Percentiles rank a stretch among this genome's conserved stretches.
phyloP scores from a whole-genome alignment of 2,113 vertebrate species.

The Climacteris rufus region DNA sequence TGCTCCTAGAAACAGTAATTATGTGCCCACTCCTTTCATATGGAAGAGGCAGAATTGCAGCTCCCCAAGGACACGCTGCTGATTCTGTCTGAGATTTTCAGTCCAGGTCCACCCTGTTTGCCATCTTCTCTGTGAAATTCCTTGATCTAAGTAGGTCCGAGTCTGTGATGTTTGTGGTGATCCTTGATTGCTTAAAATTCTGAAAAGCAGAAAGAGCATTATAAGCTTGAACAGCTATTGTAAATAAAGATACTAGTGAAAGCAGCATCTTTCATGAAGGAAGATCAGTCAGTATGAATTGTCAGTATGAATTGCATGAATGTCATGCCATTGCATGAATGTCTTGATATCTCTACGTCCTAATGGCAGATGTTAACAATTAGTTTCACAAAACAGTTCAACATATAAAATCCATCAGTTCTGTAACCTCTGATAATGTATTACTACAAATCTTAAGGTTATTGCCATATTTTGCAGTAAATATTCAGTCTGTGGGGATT shows the following conservation, averaged over 20 bases:
- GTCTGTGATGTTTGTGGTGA: neutral
- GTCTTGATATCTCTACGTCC: neutral
- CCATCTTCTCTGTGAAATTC: neutral
- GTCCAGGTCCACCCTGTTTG: neutral
- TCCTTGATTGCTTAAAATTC: neutral
- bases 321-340: too few species aligned
- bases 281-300: neutral
- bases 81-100: neutral
- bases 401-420: neutral
- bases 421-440: neutral
- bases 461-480: neutral
- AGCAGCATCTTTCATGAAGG: neutral
- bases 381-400: neutral
- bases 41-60: neutral
- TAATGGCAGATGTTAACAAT: neutral
- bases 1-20: neutral
- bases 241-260: neutral
- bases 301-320: neutral
- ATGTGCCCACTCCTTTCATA: neutral
- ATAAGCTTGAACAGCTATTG: neutral
- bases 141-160: neutral
- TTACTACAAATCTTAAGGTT: neutral
- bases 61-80: accelerated
- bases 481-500: neutral
- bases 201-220: neutral